Conservation (phyloP, 2,888 invertebrate species). For the Oscheius onirici region DNA sequence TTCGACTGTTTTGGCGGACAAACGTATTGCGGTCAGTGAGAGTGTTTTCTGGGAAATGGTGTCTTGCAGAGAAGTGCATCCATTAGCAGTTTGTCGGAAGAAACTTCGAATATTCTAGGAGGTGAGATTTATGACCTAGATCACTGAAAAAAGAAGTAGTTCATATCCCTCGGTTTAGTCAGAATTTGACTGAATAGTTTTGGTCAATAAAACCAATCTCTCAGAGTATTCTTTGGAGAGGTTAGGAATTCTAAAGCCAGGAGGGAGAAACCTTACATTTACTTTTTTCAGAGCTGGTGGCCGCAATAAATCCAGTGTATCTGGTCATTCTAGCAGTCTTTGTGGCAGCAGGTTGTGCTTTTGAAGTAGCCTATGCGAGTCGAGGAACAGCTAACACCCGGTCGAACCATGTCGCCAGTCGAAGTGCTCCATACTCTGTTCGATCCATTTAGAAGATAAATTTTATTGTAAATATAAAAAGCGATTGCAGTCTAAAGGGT, state of each 20-base stretch:
- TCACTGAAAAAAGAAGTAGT: neutral
- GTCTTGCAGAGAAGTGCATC: conserved; percentile 25
- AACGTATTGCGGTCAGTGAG: conserved; percentile 6
- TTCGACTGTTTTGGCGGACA: neutral
- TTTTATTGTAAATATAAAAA: too few species aligned
- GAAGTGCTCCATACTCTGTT: conserved; percentile 21
- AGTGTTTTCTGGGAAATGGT: neutral
- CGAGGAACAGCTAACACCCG: conserved; percentile 32
- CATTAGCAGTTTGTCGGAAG: conserved; percentile 30
- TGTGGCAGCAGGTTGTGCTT: conserved; percentile 42
- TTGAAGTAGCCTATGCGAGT: conserved; percentile 40
- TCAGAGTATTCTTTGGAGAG: too few species aligned
- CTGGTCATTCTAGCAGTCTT: conserved; percentile 37
- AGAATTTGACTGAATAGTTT: too few species aligned
- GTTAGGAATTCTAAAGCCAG: too few species aligned
- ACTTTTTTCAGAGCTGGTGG: conserved; percentile 33
- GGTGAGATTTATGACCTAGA: neutral
- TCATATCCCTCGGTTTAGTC: neutral
- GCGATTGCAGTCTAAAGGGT: too few species aligned
- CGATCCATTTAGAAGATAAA: conserved; percentile 11
- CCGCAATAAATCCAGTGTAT: conserved; percentile 41
- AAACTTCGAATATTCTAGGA: conserved; percentile 30
- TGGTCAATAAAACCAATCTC: too few species aligned
- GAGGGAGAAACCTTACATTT: too few species aligned
- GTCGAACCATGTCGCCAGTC: conserved; percentile 32